These are phyloP conservation scores for Halisarca cf. caerulea DNA, from an alignment of 37 sponge, comb jelly and placozoan species.

Conservation along the genomic window DNA sequence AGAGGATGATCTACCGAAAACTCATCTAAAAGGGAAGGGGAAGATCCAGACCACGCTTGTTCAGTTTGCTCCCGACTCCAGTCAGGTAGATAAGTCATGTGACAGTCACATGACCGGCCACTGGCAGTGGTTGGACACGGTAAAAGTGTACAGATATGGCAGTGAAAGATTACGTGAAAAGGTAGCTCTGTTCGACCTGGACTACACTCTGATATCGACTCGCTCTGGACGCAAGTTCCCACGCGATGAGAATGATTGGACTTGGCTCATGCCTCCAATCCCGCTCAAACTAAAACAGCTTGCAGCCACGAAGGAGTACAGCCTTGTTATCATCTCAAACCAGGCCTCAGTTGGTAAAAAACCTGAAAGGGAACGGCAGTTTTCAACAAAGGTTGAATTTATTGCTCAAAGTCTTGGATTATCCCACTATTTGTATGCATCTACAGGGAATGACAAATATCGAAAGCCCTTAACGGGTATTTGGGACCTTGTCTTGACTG, in stretches of 20 bases:
- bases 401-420: conserved; percentile 34
- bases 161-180: background rate
- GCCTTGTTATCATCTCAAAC: conserved; percentile 74
- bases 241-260: conserved; percentile 79
- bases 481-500: conserved; percentile 71
- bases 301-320: conserved; percentile 37
- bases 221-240: conserved; percentile 79
- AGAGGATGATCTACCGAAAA: background rate
- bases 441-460: conserved; percentile 55
- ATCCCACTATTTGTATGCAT: conserved; percentile 57
- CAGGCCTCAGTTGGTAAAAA: conserved; percentile 63
- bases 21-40: background rate
- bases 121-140: conserved; percentile 25
- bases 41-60: background rate
- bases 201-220: conserved; percentile 86
- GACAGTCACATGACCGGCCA: conserved; percentile 15
- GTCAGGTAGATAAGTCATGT: background rate
- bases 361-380: conserved; percentile 32
- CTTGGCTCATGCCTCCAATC: conserved; percentile 42
- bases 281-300: conserved; percentile 44
- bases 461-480: conserved; percentile 84
- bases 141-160: background rate
- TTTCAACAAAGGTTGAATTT: conserved; percentile 47
- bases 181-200: conserved; percentile 87
- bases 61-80: background rate